Evolutionary conservation across 2,797 vertebrate species (phyloP).

Genomic region (Phyllotis vaccarum): DNA sequence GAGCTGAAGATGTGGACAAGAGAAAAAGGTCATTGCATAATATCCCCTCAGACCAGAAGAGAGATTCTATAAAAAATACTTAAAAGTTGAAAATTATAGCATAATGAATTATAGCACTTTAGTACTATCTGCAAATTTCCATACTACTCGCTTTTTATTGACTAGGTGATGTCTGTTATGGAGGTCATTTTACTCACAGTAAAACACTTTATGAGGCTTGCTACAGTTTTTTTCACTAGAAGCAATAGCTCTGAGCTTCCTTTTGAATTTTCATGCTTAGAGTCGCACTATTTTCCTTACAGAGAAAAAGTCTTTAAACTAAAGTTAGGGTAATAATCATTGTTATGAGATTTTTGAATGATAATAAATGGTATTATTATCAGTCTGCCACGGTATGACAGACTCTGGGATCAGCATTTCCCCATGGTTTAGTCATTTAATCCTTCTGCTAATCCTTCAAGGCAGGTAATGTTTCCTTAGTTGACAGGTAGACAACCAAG

Average conservation of each 20-base stretch:
- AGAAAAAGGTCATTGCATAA: background rate
- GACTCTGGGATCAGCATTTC: slow-evolving; percentile 23
- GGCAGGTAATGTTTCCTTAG: slow-evolving; percentile 10
- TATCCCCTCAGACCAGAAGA: background rate
- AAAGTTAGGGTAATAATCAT: slow-evolving; percentile 30
- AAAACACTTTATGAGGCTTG: slow-evolving; percentile 53
- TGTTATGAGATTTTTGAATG: background rate
- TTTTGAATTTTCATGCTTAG: slow-evolving; percentile 9
- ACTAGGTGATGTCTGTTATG: slow-evolving; percentile 12
- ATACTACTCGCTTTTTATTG: slow-evolving; percentile 1
- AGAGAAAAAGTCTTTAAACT: slow-evolving; percentile 47
- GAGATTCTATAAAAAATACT: background rate
- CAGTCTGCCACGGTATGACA: background rate
- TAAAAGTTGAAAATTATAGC: slow-evolving; percentile 3
- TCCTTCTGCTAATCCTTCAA: background rate
- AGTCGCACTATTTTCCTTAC: slow-evolving; percentile 12
- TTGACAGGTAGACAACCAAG: slow-evolving; percentile 31
- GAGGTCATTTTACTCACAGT: slow-evolving; percentile 42
- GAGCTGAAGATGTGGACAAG: background rate
- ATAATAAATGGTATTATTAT: background rate
- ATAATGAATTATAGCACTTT: background rate
- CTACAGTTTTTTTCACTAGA: slow-evolving; percentile 7
- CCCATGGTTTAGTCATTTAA: slow-evolving; percentile 20
- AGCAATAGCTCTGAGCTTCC: slow-evolving; percentile 43
- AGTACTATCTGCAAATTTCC: slow-evolving; percentile 30